Conservation (phyloP, 1,140 invertebrate genomes). For the fruit fly (Drosophila melanogaster) region DNA sequence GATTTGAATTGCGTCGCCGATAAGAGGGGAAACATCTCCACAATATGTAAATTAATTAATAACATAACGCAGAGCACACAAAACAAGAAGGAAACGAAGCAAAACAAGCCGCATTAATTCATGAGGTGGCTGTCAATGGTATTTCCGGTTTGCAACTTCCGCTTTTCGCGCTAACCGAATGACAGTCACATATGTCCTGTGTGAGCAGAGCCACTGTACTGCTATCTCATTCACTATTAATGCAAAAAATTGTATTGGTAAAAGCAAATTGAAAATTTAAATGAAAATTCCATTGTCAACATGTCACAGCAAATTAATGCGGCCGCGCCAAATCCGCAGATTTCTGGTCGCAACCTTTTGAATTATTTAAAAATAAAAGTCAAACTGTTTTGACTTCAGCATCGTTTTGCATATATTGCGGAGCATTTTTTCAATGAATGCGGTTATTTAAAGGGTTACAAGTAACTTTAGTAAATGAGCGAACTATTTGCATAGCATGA, state of each 20-base stretch:
- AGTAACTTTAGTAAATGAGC: constrained; percentile 26
- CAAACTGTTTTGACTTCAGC: constrained; percentile 21
- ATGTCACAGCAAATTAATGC: constrained; percentile 42
- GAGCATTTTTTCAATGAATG: not conserved
- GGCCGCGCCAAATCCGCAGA: constrained; percentile 37
- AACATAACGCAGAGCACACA: constrained; percentile 40
- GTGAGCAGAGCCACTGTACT: constrained; percentile 14
- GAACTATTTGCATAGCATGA: constrained; percentile 7
- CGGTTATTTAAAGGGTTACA: not conserved
- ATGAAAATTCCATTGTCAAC: constrained; percentile 54
- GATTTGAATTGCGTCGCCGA: constrained; percentile 40
- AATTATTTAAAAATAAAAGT: constrained; percentile 45
- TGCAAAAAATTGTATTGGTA: constrained; percentile 33
- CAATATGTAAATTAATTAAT: constrained; percentile 43
- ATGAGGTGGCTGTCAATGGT: constrained; percentile 72
- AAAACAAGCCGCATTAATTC: constrained; percentile 71
- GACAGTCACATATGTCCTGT: constrained; percentile 25
- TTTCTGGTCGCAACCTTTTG: constrained; percentile 39
- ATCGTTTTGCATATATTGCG: not conserved
- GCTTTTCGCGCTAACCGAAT: constrained; percentile 61
- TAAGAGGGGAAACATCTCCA: constrained; percentile 27
- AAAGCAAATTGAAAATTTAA: constrained; percentile 44
- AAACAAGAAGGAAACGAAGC: constrained; percentile 13
- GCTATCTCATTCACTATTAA: constrained; percentile 58
- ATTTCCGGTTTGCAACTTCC: constrained; percentile 74